Conservation (phyloP, 1,140 invertebrate species). For the Aethina tumida region DNA sequence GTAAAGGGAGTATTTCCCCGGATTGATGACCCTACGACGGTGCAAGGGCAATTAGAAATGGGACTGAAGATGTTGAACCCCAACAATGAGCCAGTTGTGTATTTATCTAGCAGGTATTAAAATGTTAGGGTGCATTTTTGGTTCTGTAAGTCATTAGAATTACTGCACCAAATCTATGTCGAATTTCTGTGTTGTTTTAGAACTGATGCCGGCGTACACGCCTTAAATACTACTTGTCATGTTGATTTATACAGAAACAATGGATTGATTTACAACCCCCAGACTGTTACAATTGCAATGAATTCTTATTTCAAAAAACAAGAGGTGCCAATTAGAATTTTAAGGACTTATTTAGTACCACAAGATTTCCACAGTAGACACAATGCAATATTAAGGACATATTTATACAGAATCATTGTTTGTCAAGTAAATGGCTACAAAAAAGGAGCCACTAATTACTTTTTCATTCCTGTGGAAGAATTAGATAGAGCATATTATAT, state of each 20-base stretch:
- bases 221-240: conserved; percentile 50
- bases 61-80: conserved; percentile 41
- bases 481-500: conserved; percentile 40
- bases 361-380: conserved; percentile 49
- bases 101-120: conserved; percentile 53
- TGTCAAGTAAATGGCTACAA: conserved; percentile 30
- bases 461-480: conserved; percentile 44
- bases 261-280: conserved; percentile 38
- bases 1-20: conserved; percentile 25
- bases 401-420: conserved; percentile 53
- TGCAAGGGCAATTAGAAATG: conserved; percentile 56
- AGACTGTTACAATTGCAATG: conserved; percentile 36
- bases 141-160: not conserved
- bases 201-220: conserved; percentile 65
- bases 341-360: conserved; percentile 44
- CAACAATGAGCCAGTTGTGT: conserved; percentile 39
- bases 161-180: not conserved
- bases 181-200: conserved; percentile 36
- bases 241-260: conserved; percentile 45
- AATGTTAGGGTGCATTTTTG: not conserved
- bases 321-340: conserved; percentile 43
- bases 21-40: conserved; percentile 41
- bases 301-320: conserved; percentile 49
- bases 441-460: conserved; percentile 21
- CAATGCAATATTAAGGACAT: conserved; percentile 49